Percentiles rank a stretch among this genome's conserved stretches.
phyloP scores from a whole-genome alignment of 2,888 invertebrate species.

The Metellina segmentata region DNA sequence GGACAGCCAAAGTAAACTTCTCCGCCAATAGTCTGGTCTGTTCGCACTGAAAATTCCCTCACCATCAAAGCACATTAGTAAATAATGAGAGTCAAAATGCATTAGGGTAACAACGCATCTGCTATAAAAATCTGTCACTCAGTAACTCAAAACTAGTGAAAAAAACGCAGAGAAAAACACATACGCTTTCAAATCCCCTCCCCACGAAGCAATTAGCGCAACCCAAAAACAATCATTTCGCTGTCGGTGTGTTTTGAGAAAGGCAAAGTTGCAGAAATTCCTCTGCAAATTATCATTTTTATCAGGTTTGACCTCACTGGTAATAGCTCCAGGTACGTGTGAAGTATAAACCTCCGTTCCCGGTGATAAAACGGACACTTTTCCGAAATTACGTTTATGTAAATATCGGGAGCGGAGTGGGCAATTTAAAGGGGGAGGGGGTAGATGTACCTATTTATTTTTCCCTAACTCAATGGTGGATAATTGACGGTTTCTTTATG shows the following conservation, averaged over 20 bases:
- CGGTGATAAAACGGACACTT: conserved; percentile 34
- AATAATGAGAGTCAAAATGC: background rate
- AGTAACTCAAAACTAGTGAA: background rate
- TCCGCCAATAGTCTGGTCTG: too few species aligned
- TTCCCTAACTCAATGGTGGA: background rate
- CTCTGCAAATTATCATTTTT: background rate
- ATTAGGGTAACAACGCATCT: background rate
- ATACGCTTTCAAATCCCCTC: background rate
- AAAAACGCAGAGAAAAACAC: background rate
- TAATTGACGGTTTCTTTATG: background rate
- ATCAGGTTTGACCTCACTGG: background rate
- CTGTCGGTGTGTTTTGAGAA: background rate
- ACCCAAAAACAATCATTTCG: background rate
- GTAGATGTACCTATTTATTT: background rate
- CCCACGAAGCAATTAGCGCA: background rate
- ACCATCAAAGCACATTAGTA: background rate
- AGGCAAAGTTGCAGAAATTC: background rate
- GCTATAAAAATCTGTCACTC: too few species aligned
- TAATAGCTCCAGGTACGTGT: background rate
- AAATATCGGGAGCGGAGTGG: background rate
- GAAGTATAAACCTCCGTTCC: background rate
- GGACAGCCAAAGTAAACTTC: too few species aligned
- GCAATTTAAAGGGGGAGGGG: background rate
- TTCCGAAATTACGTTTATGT: conserved; percentile 3
- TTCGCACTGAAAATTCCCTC: too few species aligned